Conservation (phyloP, 1,140 invertebrate genomes). For the Drosophila nikananu region DNA sequence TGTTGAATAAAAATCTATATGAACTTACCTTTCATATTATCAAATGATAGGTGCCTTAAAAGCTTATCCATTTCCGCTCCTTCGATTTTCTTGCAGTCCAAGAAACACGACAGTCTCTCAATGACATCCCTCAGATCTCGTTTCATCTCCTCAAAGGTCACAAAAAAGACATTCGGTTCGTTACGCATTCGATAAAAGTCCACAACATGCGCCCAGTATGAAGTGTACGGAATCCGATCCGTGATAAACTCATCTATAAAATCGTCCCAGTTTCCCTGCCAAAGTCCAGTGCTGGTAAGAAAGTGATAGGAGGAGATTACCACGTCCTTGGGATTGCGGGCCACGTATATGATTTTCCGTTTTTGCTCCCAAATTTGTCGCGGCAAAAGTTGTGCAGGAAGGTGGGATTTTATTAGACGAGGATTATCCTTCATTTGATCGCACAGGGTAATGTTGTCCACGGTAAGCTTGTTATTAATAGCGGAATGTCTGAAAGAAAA, state of each 20-base stretch:
- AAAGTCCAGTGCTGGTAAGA: not conserved
- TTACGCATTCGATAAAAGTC: slow-evolving; percentile 42
- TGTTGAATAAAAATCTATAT: not conserved
- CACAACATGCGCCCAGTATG: slow-evolving; percentile 31
- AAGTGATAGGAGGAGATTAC: slow-evolving; percentile 26
- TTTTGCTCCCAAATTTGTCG: slow-evolving; percentile 17
- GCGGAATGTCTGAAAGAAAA: not conserved
- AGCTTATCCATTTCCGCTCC: slow-evolving; percentile 16
- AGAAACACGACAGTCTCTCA: slow-evolving; percentile 8
- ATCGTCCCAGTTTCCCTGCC: slow-evolving; percentile 19
- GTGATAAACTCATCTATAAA: slow-evolving; percentile 16
- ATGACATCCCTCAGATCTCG: slow-evolving; percentile 21
- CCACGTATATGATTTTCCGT: slow-evolving; percentile 34
- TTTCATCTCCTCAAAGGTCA: slow-evolving; percentile 39
- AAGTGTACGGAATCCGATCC: slow-evolving; percentile 1
- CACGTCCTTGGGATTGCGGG: slow-evolving; percentile 47
- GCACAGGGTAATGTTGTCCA: slow-evolving; percentile 6
- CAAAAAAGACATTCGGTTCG: slow-evolving; percentile 27
- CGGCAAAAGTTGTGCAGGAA: slow-evolving; percentile 31
- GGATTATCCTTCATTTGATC: slow-evolving; percentile 8
- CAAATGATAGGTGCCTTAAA: slow-evolving; percentile 27
- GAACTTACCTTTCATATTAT: slow-evolving; percentile 37
- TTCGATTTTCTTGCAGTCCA: not conserved
- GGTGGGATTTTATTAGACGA: slow-evolving; percentile 36
- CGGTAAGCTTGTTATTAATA: not conserved